phyloP scores from a whole-genome alignment of 2,888 invertebrate species.

The Matsumyia berberina region DNA sequence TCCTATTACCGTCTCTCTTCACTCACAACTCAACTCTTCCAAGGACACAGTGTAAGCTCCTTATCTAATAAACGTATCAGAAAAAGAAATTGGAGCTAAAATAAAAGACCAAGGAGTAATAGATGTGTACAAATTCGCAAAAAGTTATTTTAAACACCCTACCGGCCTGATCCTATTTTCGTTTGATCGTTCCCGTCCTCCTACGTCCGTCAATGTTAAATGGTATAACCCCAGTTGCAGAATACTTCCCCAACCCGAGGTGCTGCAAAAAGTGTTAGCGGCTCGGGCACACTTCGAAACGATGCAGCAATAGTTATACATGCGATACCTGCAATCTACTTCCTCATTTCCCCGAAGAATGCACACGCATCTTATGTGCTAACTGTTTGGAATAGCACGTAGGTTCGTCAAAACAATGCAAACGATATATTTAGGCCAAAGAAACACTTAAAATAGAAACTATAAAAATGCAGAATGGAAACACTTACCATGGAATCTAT shows the following conservation, averaged over 20 bases:
- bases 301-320: too few relatives aligned
- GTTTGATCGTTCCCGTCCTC: neutral
- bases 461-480: too few relatives aligned
- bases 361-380: slow-evolving; percentile 1
- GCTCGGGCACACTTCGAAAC: neutral
- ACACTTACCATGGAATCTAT: too few relatives aligned
- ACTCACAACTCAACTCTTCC: neutral
- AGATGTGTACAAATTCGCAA: neutral
- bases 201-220: neutral
- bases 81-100: neutral
- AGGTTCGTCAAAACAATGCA: neutral
- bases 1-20: neutral
- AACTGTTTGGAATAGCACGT: neutral
- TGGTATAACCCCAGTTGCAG: too few relatives aligned
- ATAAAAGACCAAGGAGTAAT: slow-evolving; percentile 4
- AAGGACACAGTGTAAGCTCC: neutral
- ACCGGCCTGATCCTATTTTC: neutral
- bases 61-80: slow-evolving; percentile 1
- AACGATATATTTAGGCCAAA: slow-evolving; percentile 2
- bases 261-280: neutral
- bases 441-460: slow-evolving; percentile 22
- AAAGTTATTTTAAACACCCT: too few relatives aligned
- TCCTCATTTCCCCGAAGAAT: neutral
- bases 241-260: slow-evolving; percentile 2
- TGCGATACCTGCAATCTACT: too few relatives aligned